These are phyloP conservation scores for Ptychobarbus kaznakovi DNA, from an alignment of 2,797 vertebrate species.

Conservation along the genomic window DNA sequence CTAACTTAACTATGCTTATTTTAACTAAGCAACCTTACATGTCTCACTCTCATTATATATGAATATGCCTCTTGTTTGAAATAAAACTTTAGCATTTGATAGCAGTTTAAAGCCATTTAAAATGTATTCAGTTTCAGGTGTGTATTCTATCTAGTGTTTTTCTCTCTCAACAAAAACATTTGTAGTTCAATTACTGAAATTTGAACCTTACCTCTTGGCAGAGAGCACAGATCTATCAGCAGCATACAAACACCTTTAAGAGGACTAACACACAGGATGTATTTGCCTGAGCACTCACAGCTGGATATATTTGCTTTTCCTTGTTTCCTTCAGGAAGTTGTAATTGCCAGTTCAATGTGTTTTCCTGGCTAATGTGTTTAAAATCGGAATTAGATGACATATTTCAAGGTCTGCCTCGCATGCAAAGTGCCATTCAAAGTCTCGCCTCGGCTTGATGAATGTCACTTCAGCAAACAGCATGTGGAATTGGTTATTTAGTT, in stretches of 20 bases:
- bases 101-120: background rate
- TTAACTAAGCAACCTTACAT: background rate
- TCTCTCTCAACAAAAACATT: background rate
- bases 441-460: background rate
- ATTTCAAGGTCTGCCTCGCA: conserved; percentile 22
- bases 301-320: conserved; percentile 37
- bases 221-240: background rate
- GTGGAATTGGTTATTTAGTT: conserved; percentile 20
- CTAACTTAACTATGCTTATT: background rate
- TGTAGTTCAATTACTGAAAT: background rate
- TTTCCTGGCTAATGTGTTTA: conserved; percentile 49
- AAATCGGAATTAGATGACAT: conserved; percentile 36
- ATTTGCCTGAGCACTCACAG: conserved; percentile 16
- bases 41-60: background rate
- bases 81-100: background rate
- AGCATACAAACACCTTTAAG: conserved; percentile 34
- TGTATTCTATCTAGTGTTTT: background rate
- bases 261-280: background rate
- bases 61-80: background rate
- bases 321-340: conserved; percentile 51
- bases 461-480: conserved; percentile 21
- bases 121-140: background rate
- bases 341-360: conserved; percentile 39
- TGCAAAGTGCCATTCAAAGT: conserved; percentile 33
- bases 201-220: background rate